A percentile compares a stretch with the other conserved stretches of the same genome.
Conservation (phyloP, 1,140 invertebrate species). For the Lamellibrachia luymesi region DNA sequence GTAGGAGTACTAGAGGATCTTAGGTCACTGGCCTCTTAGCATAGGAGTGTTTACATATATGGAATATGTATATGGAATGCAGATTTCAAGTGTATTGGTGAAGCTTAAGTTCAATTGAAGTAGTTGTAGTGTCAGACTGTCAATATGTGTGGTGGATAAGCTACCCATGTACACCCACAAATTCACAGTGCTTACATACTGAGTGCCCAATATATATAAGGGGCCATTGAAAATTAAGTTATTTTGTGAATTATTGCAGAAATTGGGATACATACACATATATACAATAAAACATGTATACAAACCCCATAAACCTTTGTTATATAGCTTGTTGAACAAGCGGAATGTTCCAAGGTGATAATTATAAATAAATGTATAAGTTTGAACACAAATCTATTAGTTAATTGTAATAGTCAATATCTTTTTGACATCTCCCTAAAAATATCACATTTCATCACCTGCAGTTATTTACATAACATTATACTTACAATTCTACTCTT, state of each 20-base stretch:
- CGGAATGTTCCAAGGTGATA: too few relatives aligned
- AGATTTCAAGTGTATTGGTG: not conserved
- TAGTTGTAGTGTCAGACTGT: not conserved
- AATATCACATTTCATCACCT: too few relatives aligned
- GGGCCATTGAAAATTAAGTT: not conserved
- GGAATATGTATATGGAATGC: not conserved
- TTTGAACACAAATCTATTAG: too few relatives aligned
- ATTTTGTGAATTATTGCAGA: not conserved
- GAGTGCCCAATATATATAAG: not conserved
- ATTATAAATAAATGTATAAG: too few relatives aligned
- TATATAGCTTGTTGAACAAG: too few relatives aligned
- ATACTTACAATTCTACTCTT: too few relatives aligned
- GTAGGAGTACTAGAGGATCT: not conserved
- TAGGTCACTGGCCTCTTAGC: not conserved
- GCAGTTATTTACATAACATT: too few relatives aligned
- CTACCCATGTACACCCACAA: not conserved
- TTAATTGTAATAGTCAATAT: too few relatives aligned
- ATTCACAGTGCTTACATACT: not conserved
- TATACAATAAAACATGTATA: too few relatives aligned
- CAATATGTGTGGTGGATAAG: not conserved
- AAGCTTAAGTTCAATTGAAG: not conserved
- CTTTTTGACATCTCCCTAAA: too few relatives aligned
- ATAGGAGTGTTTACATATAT: not conserved
- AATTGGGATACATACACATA: not conserved
- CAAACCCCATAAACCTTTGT: too few relatives aligned